Base-by-base conservation (phyloP, 1,140 invertebrate species). In the Brachionus rotundiformis region DNA sequence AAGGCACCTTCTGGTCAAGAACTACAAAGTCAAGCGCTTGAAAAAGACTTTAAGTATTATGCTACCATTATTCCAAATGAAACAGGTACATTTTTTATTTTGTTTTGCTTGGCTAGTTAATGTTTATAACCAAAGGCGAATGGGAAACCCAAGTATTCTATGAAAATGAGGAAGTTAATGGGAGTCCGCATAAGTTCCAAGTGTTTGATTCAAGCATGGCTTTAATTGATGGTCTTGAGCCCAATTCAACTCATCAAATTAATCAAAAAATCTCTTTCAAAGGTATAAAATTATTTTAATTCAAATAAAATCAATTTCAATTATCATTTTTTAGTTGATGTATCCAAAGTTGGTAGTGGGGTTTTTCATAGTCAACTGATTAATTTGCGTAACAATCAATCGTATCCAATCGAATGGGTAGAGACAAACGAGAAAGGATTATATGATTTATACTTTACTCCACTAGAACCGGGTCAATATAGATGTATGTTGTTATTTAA, bases 51-150 rank as follows among this genome's bases (percentile, higher is more conserved):
- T 11, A 73, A 73, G 41, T 73, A 73, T 47, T 93, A 93, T 82
- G 94, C 95, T 71, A 96, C 94, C 82, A 98, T 99, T 87, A 93
- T 95, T 86, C 96, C 96, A 4, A 94, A 96, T 84, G 95, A 98
- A 90, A 93, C 94, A 63, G 96, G 95, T 85, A 84, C 82, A 85
- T 85, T 83, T 27, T 33, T 76, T 4, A 23, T 27, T 41, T 36
- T 6, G 27, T 59, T n/a, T n/a, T n/a, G n/a, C n/a, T n/a, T n/a
- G n/a, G n/a, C n/a, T n/a, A n/a, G n/a, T n/a, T n/a, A n/a, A n/a
- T n/a, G n/a, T n/a, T n/a, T n/a, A n/a, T n/a, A n/a, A n/a, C 82
- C 83, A 31, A 83, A 90, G 90, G 90, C 47, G 93, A 95, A 84
- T 98, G 96, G 95, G 93, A 94, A 83, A 95, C 98, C 73, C 93